These are phyloP conservation scores for Mesoligia furuncula DNA, from an alignment of 2,888 invertebrate genomes.

Conservation along the genomic window DNA sequence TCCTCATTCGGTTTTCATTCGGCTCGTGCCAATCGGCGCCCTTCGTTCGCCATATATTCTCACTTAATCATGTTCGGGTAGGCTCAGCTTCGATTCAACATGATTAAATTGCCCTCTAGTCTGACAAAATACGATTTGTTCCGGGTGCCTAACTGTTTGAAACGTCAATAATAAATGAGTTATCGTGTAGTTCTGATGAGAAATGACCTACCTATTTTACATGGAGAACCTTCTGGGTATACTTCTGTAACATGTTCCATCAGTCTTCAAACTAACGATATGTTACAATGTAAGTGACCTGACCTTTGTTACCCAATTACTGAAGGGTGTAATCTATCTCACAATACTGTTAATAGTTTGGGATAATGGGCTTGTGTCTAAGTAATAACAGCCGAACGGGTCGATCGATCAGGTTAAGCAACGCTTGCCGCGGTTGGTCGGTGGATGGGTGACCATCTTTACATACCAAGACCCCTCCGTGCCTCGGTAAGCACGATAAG, in stretches of 20 bases:
- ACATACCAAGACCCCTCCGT: no score
- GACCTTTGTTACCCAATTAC: constrained; percentile 18
- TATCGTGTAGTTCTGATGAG: background rate
- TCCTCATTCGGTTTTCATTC: background rate
- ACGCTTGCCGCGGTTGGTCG: no score
- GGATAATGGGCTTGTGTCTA: no score
- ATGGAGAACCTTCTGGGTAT: no score
- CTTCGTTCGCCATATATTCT: background rate
- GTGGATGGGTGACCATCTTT: no score
- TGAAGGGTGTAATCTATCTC: background rate
- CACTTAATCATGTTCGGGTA: background rate
- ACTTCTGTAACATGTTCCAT: background rate
- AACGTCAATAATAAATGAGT: background rate
- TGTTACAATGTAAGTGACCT: background rate
- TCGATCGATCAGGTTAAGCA: no score
- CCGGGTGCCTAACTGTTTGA: background rate
- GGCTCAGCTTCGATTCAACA: background rate
- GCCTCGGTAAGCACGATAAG: no score
- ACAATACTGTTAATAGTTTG: no score
- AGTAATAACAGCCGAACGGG: no score
- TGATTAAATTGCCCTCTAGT: background rate
- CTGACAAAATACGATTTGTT: background rate
- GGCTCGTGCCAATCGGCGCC: background rate
- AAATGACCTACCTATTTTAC: background rate
- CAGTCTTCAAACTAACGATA: background rate